phyloP scores from a whole-genome alignment of 1,140 invertebrate species.

The Tetragonula clypearis region DNA sequence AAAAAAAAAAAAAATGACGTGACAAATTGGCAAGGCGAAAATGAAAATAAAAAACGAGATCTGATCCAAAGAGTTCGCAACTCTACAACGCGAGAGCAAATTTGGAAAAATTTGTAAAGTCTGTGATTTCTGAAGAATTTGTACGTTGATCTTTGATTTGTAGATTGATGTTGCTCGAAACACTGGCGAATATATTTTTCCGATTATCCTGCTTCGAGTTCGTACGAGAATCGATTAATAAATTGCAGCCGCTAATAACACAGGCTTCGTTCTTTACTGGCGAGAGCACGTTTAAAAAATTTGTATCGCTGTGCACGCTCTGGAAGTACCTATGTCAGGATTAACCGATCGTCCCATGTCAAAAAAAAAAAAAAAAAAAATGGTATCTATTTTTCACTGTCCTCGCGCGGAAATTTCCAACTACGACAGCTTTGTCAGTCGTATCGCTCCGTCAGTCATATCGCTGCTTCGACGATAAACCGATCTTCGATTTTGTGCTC shows the following conservation, averaged over 20 bases:
- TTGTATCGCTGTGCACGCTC: background rate
- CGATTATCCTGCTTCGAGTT: too few relatives aligned
- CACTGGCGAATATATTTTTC: too few relatives aligned
- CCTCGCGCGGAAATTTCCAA: background rate
- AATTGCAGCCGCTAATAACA: background rate
- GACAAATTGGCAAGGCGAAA: background rate
- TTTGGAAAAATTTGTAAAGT: too few relatives aligned
- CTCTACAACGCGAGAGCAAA: too few relatives aligned
- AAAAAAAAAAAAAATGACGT: too few relatives aligned
- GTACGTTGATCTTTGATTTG: too few relatives aligned
- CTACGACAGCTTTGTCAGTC: background rate
- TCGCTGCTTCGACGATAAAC: background rate
- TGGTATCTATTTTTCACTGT: slow-evolving; percentile 3
- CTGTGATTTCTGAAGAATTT: too few relatives aligned
- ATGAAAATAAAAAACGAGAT: background rate
- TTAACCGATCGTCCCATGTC: slow-evolving; percentile 4
- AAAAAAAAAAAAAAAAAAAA: background rate
- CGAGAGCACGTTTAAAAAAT: background rate
- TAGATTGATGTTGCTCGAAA: too few relatives aligned
- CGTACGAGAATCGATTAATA: too few relatives aligned
- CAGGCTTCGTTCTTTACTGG: background rate
- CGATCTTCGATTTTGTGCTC: background rate
- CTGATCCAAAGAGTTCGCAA: too few relatives aligned
- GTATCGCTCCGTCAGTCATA: background rate
- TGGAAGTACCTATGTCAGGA: background rate